Conservation (phyloP, 92 coral and sea anemone species). For the Siderastrea siderea region DNA sequence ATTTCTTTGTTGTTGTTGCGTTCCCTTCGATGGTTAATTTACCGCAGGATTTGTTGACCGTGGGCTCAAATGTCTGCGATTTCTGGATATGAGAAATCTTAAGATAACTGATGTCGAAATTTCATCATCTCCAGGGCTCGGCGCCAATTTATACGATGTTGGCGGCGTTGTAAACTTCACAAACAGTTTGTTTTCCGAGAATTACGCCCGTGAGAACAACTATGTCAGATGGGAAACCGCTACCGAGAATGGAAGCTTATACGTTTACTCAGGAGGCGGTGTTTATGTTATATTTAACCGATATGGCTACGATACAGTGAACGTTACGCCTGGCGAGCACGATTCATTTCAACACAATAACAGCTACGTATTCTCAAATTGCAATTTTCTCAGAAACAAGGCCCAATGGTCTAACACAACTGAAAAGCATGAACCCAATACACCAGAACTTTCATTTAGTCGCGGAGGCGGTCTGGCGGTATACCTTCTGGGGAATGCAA, state of each 20-base stretch:
- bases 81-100: too few relatives aligned
- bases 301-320: conserved; percentile 9
- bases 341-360: conserved; percentile 75
- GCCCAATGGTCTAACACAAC: conserved; percentile 12
- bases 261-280: conserved; percentile 78
- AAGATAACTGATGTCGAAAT: conserved; percentile 56
- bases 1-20: too few relatives aligned
- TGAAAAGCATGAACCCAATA: background rate
- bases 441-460: conserved; percentile 68
- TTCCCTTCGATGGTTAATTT: too few relatives aligned
- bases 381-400: conserved; percentile 72
- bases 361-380: conserved; percentile 47
- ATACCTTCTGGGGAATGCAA: conserved; percentile 79
- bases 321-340: conserved; percentile 36
- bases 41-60: too few relatives aligned
- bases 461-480: conserved; percentile 91
- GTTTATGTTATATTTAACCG: conserved; percentile 68
- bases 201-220: conserved; percentile 19
- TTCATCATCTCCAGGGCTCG: conserved; percentile 72
- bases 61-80: too few relatives aligned
- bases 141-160: conserved; percentile 72
- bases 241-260: background rate
- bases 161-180: conserved; percentile 67
- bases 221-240: background rate
- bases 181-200: conserved; percentile 60